Evolutionary conservation across 2,888 invertebrate genomes (phyloP).

Genomic region (Quadroppia sp.): DNA sequence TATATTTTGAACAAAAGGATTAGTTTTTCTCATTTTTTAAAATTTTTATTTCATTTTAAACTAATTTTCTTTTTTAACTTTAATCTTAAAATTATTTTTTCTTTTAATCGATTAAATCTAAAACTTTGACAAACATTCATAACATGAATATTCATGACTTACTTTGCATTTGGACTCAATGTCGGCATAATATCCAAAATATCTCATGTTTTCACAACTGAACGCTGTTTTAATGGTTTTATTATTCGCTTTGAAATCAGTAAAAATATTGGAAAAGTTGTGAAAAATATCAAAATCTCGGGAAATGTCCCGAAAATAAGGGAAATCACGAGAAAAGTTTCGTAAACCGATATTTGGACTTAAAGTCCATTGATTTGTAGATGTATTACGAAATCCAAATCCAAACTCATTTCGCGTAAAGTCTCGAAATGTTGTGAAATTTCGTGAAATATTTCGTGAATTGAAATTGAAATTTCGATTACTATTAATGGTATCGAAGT

Average conservation of each 20-base stretch:
- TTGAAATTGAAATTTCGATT: neutral
- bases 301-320: neutral
- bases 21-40: neutral
- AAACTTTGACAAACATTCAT: no score
- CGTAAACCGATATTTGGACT: neutral
- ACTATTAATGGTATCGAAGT: neutral
- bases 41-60: no score
- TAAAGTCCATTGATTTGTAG: no score
- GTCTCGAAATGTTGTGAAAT: neutral
- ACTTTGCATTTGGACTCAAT: conserved; percentile 20
- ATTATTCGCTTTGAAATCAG: neutral
- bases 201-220: conserved; percentile 13
- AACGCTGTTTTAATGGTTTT: neutral
- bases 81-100: no score
- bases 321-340: neutral
- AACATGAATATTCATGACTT: conserved; percentile 1
- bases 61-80: no score
- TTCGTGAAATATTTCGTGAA: neutral
- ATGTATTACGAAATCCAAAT: neutral
- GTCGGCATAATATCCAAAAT: conserved; percentile 32
- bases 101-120: no score
- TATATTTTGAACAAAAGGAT: neutral
- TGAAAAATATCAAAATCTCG: neutral
- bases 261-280: neutral
- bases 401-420: neutral